Base-by-base conservation (phyloP, 2,888 invertebrate species). In the Dicyrtoma fusca region DNA sequence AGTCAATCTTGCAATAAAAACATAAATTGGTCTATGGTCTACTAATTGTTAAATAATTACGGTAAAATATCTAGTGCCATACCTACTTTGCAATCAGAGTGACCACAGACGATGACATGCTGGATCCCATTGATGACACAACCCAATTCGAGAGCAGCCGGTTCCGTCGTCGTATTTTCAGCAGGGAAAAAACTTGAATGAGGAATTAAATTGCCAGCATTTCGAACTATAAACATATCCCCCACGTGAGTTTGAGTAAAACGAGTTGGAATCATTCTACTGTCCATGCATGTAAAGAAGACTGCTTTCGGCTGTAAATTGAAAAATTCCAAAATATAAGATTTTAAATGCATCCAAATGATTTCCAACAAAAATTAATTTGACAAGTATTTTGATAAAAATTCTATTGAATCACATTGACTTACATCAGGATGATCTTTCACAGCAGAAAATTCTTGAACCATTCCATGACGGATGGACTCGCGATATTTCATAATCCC, bases 241-340 rank as follows among this genome's bases (percentile, higher is more conserved):
- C 98, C 98, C 77, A 97, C 93, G 84, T 94, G 91, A 70, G 94
- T 94, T 86, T 95, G 92, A 71, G 95, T 95, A 84, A 97, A 95
- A 83, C 95, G 88, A 73, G 97, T 95, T 25, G 97, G 96, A 81
- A 97, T 91, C 92, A 98, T 94, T 85, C 98, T 88, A 84, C 95
- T 95, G 88, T 98, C 97, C 91, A 98, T 97, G 84, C 97, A 98
- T 55, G 96, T 95, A 85, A 97, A 96, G 86, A 97, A 94, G 75
- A 97, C 91, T 77, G 96, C 95, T 87, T 94, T 94, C 19, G 97
- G 97, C 94, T 97, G 85, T 83, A 88, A 87, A 83, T 23, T n/a
- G 26, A 17, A 57, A 13, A 57, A 14, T 10, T 6, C 26, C 3
- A 26, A 13, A 57, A 81, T 77, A 71, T 17, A 63, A 81, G 68